Evolutionary conservation across 2,797 vertebrate species (phyloP), one percentile per base, ranked within the genome.

Genomic region (Gallinago solitaria): DNA sequence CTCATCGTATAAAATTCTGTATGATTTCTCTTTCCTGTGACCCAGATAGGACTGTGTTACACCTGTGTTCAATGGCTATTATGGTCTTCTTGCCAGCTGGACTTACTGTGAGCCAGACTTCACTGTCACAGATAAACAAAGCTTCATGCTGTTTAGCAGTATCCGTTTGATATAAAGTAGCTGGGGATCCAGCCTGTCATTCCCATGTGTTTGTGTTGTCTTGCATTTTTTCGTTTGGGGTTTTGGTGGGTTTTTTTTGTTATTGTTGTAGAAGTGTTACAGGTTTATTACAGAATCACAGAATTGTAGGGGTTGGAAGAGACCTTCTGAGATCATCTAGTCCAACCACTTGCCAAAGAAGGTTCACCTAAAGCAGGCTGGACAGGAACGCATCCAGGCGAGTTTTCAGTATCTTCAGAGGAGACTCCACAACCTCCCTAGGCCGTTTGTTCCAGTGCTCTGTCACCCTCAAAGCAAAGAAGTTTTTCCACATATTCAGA

Each of bases 111-210:
- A 75, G 17, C 17, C 67, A 85, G 43, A 19, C 35, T 25, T 57
- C 28, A 23, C 33, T 87, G 76, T 39, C 39, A 45, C 20, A 50
- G 48, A 28, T 43, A n/a, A 60, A 25, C 45, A 73, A 41, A 70
- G 21, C 11, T 68, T 76, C 30, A 3, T 16, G 20, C 9, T 0
- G 0, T 57, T 69, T 59, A 63, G 16, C 9, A 9, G 12, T 10
- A 24, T 27, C 39, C 0, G 1, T 61, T 21, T 67, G 61, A 70
- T 15, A 6, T 15, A 27, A 33, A 60, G 25, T 32, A 61, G 14
- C 24, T 53, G 43, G 6, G 21, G 45, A 59, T 25, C 30, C 16
- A 53, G 43, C 43, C n/a, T 35, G 41, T 24, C 19, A 10, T 13
- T 71, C 20, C 41, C 9, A 9, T 12, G 13, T 32, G 23, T 19